Conservation (phyloP, 2,797 vertebrate genomes). For the Morelia viridis region DNA sequence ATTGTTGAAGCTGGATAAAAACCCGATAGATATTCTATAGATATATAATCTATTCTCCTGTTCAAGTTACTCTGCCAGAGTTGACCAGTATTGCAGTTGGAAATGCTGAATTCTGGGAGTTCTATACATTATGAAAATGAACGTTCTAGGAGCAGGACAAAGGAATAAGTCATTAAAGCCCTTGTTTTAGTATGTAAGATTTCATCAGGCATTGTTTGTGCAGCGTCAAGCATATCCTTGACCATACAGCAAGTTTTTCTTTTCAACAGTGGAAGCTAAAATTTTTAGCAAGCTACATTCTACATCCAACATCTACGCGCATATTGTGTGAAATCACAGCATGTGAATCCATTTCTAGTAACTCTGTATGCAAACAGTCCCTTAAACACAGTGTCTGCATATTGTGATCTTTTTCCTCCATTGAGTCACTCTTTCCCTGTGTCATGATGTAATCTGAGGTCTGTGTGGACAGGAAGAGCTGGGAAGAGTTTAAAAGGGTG, state of each 20-base stretch:
- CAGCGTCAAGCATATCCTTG: neutral
- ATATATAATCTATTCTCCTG: neutral
- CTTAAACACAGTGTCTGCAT: neutral
- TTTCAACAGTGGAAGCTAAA: neutral
- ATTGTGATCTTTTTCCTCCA: constrained; percentile 16
- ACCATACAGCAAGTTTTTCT: neutral
- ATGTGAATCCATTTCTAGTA: neutral
- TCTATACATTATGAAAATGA: neutral
- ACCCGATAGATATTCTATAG: neutral
- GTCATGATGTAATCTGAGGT: constrained; percentile 25
- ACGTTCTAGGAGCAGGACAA: neutral
- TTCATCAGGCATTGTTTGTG: neutral
- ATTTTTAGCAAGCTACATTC: neutral
- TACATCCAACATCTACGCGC: neutral
- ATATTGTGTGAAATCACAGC: neutral
- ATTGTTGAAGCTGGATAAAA: neutral
- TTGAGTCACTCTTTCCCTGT: constrained; percentile 27
- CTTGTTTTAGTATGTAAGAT: neutral
- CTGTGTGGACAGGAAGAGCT: constrained; percentile 2
- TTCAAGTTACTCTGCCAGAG: neutral
- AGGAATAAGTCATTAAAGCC: neutral
- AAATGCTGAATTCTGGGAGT: neutral
- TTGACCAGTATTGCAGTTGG: neutral
- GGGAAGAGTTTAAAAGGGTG: constrained; percentile 9
- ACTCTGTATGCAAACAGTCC: neutral